A percentile compares a stretch with the other conserved stretches of the same genome.
Evolutionary conservation across 2,113 vertebrate species (phyloP).

Genomic region (Takifugu bimaculatus): DNA sequence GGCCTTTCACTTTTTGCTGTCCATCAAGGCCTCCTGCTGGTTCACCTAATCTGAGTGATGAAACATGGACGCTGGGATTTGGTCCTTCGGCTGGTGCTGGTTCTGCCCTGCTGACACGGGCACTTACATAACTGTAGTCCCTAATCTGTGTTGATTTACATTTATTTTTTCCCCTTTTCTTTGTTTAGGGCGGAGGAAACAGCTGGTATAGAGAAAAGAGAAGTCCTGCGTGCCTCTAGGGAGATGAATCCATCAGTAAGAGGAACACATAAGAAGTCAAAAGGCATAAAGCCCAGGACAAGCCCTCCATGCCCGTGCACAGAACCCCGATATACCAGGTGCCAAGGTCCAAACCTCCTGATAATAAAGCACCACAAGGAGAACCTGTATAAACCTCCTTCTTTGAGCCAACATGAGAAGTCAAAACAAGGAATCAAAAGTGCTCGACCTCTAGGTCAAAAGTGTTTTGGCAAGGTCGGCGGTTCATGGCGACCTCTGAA

Average conservation of each 20-base stretch:
- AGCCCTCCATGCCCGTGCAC: slow-evolving; percentile 24
- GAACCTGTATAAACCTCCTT: background rate
- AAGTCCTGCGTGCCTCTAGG: slow-evolving; percentile 65
- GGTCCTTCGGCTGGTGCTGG: too few species aligned
- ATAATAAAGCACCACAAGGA: too few species aligned
- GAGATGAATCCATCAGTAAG: slow-evolving; percentile 69
- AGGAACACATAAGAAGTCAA: slow-evolving; percentile 62
- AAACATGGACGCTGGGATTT: too few species aligned
- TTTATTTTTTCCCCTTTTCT: slow-evolving; percentile 15
- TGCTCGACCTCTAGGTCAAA: slow-evolving; percentile 26
- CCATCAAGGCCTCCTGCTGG: too few species aligned
- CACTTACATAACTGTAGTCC: background rate
- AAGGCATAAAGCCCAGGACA: slow-evolving; percentile 28
- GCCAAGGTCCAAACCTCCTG: too few species aligned
- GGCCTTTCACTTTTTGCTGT: too few species aligned
- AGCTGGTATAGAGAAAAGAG: slow-evolving; percentile 73
- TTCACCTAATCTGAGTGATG: too few species aligned
- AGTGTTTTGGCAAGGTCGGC: slow-evolving; percentile 33
- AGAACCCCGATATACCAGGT: too few species aligned
- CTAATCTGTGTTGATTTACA: slow-evolving; percentile 2
- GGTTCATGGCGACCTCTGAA: slow-evolving; percentile 62
- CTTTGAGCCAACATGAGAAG: background rate
- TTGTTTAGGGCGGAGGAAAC: slow-evolving; percentile 65
- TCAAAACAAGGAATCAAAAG: slow-evolving; percentile 64
- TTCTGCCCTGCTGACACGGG: too few species aligned